Conservation (phyloP, 2,888 invertebrate genomes). For the Cylloceria caligata region DNA sequence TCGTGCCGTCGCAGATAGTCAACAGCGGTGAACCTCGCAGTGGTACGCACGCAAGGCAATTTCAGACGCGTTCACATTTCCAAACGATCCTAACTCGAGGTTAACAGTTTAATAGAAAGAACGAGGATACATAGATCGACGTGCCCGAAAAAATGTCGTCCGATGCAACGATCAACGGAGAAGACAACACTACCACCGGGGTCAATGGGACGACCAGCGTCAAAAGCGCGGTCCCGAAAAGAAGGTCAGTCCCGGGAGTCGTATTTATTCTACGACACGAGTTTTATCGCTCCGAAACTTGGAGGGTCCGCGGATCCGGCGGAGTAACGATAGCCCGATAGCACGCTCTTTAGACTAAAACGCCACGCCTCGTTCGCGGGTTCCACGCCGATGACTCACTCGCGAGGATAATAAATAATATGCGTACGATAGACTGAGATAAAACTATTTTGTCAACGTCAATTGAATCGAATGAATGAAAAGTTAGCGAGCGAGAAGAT, state of each 20-base stretch:
- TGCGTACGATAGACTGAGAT: too few species aligned
- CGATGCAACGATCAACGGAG: constrained; percentile 29
- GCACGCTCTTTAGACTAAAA: neutral
- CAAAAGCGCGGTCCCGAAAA: constrained; percentile 77
- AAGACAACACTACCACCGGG: constrained; percentile 31
- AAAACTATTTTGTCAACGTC: too few species aligned
- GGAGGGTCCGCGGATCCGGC: neutral
- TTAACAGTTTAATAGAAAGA: neutral
- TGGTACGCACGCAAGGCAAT: constrained; percentile 39
- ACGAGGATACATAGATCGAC: neutral
- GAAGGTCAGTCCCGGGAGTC: constrained; percentile 74
- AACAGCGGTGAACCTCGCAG: constrained; percentile 59
- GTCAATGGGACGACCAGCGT: constrained; percentile 73
- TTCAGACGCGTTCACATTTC: neutral
- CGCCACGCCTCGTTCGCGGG: constrained; percentile 54
- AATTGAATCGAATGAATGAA: too few species aligned
- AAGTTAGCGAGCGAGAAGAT: neutral
- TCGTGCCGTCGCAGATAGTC: constrained; percentile 76
- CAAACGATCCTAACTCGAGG: neutral
- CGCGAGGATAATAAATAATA: too few species aligned
- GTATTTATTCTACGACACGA: neutral
- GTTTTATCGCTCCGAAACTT: neutral
- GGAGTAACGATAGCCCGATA: too few species aligned
- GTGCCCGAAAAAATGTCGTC: constrained; percentile 54
- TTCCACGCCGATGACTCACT: constrained; percentile 42